Percentiles rank a stretch among this genome's conserved stretches.
phyloP scores from a whole-genome alignment of 2,888 invertebrate genomes.

The Myopa tessellatipennis region DNA sequence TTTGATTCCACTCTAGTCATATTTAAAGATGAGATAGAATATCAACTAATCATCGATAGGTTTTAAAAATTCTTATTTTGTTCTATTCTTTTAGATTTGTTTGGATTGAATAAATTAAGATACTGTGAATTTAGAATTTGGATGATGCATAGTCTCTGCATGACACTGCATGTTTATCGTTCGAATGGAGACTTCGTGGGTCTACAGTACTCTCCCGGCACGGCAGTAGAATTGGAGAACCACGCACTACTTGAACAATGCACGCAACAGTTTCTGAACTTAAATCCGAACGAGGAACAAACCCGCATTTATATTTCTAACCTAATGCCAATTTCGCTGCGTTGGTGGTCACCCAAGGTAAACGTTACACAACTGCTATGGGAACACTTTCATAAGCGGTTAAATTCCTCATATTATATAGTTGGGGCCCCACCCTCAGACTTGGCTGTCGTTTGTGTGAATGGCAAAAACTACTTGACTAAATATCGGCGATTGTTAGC shows the following conservation, averaged over 20 bases:
- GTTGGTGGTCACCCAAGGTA: constrained; percentile 70
- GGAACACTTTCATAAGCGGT: constrained; percentile 72
- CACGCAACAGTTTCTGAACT: constrained; percentile 68
- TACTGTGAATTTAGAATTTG: constrained; percentile 66
- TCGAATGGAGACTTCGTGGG: constrained; percentile 58
- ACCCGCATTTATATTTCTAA: constrained; percentile 68
- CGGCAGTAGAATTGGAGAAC: constrained; percentile 60
- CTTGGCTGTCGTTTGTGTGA: constrained; percentile 62
- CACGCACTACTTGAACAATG: constrained; percentile 68
- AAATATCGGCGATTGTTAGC: constrained; percentile 66
- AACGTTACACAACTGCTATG: constrained; percentile 70
- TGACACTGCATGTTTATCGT: constrained; percentile 64
- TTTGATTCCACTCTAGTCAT: background rate
- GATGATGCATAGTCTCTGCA: constrained; percentile 68
- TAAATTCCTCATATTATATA: constrained; percentile 71
- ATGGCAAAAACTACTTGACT: constrained; percentile 62
- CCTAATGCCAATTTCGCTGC: constrained; percentile 66
- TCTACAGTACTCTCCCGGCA: constrained; percentile 37
- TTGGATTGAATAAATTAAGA: constrained; percentile 48
- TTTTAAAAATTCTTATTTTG: background rate
- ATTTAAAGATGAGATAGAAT: too few species aligned
- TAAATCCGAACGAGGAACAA: constrained; percentile 69
- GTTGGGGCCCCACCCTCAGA: constrained; percentile 69
- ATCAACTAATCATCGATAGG: too few species aligned
- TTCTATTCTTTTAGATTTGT: constrained; percentile 48